A percentile compares a stretch with the other conserved stretches of the same genome.
phyloP scores from a whole-genome alignment of 1,140 invertebrate species.

The Probaryconus sp. region DNA sequence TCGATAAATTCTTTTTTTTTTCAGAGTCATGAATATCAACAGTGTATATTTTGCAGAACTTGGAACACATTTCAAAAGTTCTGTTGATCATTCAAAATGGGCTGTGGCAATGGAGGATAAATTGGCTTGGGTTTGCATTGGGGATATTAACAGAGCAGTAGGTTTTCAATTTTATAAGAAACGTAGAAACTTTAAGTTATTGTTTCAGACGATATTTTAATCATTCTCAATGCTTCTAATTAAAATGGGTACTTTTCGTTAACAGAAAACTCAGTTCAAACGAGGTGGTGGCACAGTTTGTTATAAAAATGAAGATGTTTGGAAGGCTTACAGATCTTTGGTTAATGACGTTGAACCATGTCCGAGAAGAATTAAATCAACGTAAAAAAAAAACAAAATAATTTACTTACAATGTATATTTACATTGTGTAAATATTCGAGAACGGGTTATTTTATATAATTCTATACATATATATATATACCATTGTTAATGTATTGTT shows the following conservation, averaged over 20 bases:
- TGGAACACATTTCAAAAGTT: slow-evolving; percentile 83
- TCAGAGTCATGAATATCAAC: slow-evolving; percentile 84
- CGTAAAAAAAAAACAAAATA: no score
- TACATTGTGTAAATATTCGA: no score
- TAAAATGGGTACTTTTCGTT: slow-evolving; percentile 50
- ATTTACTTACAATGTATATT: no score
- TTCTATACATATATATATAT: no score
- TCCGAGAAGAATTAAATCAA: slow-evolving; percentile 36
- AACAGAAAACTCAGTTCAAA: slow-evolving; percentile 84
- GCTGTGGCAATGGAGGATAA: slow-evolving; percentile 81
- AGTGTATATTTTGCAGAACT: slow-evolving; percentile 78
- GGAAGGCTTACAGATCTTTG: slow-evolving; percentile 78
- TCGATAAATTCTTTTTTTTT: slow-evolving; percentile 57
- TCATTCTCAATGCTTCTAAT: background rate
- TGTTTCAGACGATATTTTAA: background rate
- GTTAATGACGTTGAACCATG: slow-evolving; percentile 76
- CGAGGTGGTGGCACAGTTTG: slow-evolving; percentile 92
- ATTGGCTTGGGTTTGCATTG: slow-evolving; percentile 89
- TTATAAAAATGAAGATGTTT: slow-evolving; percentile 78
- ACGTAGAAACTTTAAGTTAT: background rate
- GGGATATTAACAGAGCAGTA: slow-evolving; percentile 95
- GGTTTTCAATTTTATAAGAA: slow-evolving; percentile 61
- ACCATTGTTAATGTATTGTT: no score
- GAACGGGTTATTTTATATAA: no score
- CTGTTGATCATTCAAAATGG: slow-evolving; percentile 95